phyloP scores from a whole-genome alignment of 2,888 invertebrate genomes.

The Pedicia rivosa region DNA sequence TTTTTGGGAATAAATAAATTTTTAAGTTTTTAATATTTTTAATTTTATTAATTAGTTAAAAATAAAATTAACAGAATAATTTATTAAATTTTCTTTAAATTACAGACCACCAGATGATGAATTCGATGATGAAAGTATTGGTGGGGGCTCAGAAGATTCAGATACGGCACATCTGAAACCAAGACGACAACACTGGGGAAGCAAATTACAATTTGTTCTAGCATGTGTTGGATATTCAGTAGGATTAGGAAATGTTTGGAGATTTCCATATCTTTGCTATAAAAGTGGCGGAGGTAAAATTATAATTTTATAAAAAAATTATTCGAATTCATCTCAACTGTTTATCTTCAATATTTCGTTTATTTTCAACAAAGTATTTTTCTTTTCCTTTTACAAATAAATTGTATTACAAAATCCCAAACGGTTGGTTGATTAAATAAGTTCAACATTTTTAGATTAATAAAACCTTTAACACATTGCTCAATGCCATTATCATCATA shows the following conservation, averaged over 20 bases:
- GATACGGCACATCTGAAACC: conserved; percentile 55
- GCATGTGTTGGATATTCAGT: conserved; percentile 82
- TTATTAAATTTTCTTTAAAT: conserved; percentile 4
- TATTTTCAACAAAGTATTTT: too few relatives aligned
- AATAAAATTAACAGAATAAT: too few relatives aligned
- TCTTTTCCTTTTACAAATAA: too few relatives aligned
- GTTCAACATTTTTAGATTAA: background rate
- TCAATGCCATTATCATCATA: conserved; percentile 5
- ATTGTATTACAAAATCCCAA: too few relatives aligned
- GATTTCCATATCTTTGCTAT: conserved; percentile 84
- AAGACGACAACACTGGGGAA: conserved; percentile 70
- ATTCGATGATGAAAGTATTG: conserved; percentile 58
- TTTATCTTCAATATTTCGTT: too few relatives aligned
- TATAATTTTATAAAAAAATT: background rate
- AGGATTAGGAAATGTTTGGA: conserved; percentile 80
- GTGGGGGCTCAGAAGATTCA: conserved; percentile 52
- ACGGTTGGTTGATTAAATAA: too few relatives aligned
- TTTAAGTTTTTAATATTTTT: too few relatives aligned
- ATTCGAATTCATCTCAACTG: background rate
- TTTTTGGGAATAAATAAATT: too few relatives aligned
- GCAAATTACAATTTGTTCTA: conserved; percentile 76
- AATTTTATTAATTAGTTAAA: too few relatives aligned
- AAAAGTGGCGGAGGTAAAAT: conserved; percentile 72
- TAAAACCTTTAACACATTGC: background rate
- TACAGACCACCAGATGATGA: conserved; percentile 58